Percentiles rank a stretch among this genome's conserved stretches.
Conservation (phyloP, 2,113 vertebrate species). For the Neogale vison region DNA sequence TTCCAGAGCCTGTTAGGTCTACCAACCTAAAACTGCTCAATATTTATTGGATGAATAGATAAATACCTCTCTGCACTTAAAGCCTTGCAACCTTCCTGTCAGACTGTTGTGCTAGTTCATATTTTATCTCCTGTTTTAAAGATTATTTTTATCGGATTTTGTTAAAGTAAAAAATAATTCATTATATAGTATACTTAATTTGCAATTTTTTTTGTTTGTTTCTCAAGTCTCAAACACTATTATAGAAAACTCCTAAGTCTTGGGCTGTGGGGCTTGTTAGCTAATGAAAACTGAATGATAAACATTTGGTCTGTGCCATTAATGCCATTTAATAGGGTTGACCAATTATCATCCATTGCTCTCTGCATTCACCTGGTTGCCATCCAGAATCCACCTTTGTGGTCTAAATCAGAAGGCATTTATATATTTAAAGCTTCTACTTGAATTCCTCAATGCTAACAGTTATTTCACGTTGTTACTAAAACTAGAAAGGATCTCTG, state of each 20-base stretch:
- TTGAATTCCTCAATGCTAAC: not conserved
- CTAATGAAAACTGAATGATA: not conserved
- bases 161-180: constrained; percentile 28
- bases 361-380: not conserved
- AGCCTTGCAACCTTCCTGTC: not conserved
- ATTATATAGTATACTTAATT: not conserved
- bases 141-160: not conserved
- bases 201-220: not conserved
- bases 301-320: not conserved
- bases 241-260: not conserved
- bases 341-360: not conserved
- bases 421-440: not conserved
- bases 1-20: not conserved
- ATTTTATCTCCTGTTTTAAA: constrained; percentile 36
- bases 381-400: not conserved
- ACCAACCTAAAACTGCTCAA: not conserved
- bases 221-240: not conserved
- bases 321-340: not conserved
- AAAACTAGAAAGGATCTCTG: not conserved
- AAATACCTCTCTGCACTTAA: not conserved
- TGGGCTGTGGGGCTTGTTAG: not conserved
- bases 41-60: constrained; percentile 26
- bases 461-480: not conserved
- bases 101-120: not conserved
- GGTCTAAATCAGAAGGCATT: not conserved